Evolutionary conservation across 2,113 vertebrate species (phyloP).

Genomic region (Tautogolabrus adspersus): DNA sequence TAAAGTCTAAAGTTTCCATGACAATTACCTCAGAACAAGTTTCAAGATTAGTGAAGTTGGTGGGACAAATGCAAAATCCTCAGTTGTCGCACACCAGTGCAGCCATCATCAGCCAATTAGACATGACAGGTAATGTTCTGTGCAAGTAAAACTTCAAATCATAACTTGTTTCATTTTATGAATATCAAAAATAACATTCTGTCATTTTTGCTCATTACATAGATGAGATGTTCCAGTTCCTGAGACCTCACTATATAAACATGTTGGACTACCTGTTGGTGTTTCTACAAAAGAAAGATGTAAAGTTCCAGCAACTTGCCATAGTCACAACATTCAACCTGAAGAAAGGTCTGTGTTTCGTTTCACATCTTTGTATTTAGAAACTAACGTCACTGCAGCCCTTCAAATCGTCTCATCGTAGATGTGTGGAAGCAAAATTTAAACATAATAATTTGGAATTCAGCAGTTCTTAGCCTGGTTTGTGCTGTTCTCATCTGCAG

Average conservation of each 20-base stretch:
- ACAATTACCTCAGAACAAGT: conserved; percentile 56
- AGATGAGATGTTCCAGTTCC: conserved; percentile 32
- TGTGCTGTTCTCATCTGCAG: conserved; percentile 47
- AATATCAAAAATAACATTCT: neutral
- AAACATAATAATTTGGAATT: neutral
- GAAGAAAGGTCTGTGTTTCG: conserved; percentile 53
- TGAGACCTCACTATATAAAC: conserved; percentile 55
- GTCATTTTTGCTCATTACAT: neutral
- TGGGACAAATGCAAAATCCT: conserved; percentile 39
- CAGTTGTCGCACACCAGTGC: conserved; percentile 58
- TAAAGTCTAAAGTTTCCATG: conserved; percentile 33
- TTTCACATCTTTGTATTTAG: neutral
- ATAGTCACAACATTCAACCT: conserved; percentile 56
- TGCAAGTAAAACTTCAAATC: neutral
- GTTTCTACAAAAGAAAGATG: conserved; percentile 63
- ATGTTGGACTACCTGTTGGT: conserved; percentile 48
- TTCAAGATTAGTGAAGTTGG: conserved; percentile 55
- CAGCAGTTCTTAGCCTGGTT: neutral
- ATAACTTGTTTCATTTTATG: neutral
- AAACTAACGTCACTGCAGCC: neutral
- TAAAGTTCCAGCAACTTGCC: conserved; percentile 66
- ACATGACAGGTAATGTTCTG: conserved; percentile 61
- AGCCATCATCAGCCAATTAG: conserved; percentile 61
- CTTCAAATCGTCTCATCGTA: neutral
- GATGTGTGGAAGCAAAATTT: no score